Base-by-base conservation (phyloP, 2,888 invertebrate species). In the Seira musarum region DNA sequence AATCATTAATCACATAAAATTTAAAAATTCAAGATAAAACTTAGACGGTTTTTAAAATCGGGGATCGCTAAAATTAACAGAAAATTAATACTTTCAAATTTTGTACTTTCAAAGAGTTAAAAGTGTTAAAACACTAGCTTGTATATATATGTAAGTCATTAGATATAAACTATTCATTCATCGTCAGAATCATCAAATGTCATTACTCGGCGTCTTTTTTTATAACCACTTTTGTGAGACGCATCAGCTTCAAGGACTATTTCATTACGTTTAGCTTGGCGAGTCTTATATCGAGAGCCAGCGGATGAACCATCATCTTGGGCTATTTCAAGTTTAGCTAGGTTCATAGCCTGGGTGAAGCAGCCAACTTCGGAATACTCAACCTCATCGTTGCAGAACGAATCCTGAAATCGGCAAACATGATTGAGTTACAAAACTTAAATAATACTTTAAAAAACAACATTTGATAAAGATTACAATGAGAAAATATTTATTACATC, bases 381-480 rank as follows among this genome's bases (percentile, higher is more conserved):
- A 0, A 85, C 91, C 35, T 91, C 91, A 87, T 93, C 92, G 22
- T 91, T 91, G 87, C 92, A 92, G 88, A 93, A 93, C 63, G 93
- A 92, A 87, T 93, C 93, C 92, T 93, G 65, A 8, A 71, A 61
- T 69, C 64, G 40, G 49, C 49, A 79, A 74, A 63, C 40, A 46
- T 35, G 6, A n/a, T 21, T 21, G 10, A 6, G 24, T 57, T 63
- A 22, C 57, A 22, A 19, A 61, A 61, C 17, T 22, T 3, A 15
- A 57, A 57, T 24, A 63, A 63, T 10, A 2, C 2, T 13, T 19
- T n/a, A 30, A n/a, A 63, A 24, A 6, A 22, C 63, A 63, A 63
- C 13, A 10, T 65, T 35, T 1, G n/a, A n/a, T n/a, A n/a, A n/a
- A n/a, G n/a, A n/a, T n/a, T n/a, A n/a, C n/a, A n/a, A n/a, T n/a